Base-by-base conservation (phyloP, 2,797 vertebrate species). In the Poeciliopsis presidionis region DNA sequence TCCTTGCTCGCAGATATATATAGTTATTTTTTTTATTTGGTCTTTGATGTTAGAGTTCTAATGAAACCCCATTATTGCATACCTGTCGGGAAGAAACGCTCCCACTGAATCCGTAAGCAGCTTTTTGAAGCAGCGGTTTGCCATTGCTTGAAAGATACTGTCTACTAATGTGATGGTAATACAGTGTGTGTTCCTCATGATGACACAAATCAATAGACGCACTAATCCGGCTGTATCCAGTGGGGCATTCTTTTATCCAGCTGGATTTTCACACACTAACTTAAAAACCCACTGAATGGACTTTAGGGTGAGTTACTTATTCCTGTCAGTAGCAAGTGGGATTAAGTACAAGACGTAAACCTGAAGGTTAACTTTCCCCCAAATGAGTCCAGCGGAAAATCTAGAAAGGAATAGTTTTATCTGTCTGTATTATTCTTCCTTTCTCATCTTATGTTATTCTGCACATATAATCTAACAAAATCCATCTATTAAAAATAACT, bases 141-240 rank as follows among this genome's bases (percentile, higher is more conserved):
- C 87, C 78, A 87, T 81, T 90, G 84, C 67, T 90, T 87, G 84
- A 81, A 81, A 84, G 92, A 89, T 93, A 89, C 88, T 82, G 92
- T 93, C 91, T 92, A 84, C 87, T 93, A 92, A 95, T 93, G 93
- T 91, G 90, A 87, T 91, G 89, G 86, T 91, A 93, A 95, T 94
- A 91, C 89, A 95, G 92, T 93, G 91, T 86, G 81, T 82, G 88
- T 91, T 91, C 90, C 89, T 91, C 86, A 89, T 78, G 84, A 93
- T 95, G 93, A 94, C 94, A 94, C 87, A 92, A 93, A 96, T 96
- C 95, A 94, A 95, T 96, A 93, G 86, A 90, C 92, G 85, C 88
- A 92, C 92, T 96, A 95, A 96, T 96, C 95, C 95, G 59, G 81
- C 82, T 86, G 87, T 91, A 93, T 93, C 94, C 93, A 93, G 89